phyloP scores from a whole-genome alignment of 2,113 vertebrate species.

The Himantopus leucocephalus region DNA sequence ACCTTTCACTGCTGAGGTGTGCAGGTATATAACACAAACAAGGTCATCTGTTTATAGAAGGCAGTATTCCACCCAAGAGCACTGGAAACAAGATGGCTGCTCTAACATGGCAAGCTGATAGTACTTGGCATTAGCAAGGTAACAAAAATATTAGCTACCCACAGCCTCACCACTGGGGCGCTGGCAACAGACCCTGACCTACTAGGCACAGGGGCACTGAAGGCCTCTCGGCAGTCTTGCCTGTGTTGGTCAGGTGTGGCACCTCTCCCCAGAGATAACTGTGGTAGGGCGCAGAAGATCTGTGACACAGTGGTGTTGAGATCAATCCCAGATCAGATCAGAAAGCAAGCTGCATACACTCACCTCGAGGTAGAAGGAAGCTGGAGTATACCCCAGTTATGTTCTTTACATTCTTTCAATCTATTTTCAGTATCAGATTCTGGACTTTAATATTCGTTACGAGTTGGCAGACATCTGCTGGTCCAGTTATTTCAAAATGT shows the following conservation, averaged over 20 bases:
- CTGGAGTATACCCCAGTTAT: not conserved
- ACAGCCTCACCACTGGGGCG: fast-evolving
- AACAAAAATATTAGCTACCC: not conserved
- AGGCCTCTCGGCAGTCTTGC: not conserved
- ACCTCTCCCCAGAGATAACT: not conserved
- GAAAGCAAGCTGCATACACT: not conserved
- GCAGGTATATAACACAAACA: not conserved
- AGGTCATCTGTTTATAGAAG: not conserved
- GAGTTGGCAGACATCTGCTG: not conserved
- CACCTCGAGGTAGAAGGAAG: not conserved
- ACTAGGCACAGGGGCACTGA: not conserved
- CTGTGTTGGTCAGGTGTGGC: not conserved
- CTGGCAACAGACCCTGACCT: not conserved
- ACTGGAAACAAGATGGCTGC: not conserved
- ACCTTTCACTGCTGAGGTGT: not conserved
- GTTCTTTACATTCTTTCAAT: not conserved
- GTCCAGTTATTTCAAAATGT: not conserved
- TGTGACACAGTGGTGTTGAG: not conserved
- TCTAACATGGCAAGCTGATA: not conserved
- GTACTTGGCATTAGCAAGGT: not conserved
- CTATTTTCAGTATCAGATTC: not conserved
- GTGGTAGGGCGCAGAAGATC: not conserved
- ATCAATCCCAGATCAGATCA: not conserved
- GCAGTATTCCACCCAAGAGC: not conserved
- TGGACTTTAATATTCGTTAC: not conserved